phyloP scores from a whole-genome alignment of 2,797 vertebrate genomes.

The Todus mexicanus region DNA sequence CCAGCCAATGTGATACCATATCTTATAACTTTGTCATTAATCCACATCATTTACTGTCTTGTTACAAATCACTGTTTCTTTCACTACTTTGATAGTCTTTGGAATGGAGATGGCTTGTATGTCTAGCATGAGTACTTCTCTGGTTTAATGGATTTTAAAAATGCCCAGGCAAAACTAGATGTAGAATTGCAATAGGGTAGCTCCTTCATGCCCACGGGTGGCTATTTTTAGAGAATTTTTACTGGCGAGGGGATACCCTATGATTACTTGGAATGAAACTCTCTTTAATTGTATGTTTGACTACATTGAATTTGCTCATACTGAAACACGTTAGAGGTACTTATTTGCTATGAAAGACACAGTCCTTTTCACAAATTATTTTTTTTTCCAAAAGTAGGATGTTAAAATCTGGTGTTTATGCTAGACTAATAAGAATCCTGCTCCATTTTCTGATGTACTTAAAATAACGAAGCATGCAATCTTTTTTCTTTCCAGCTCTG shows the following conservation, averaged over 20 bases:
- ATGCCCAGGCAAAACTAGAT: background rate
- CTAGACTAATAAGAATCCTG: slow-evolving; percentile 80
- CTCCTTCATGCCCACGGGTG: slow-evolving; percentile 9
- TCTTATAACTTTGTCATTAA: slow-evolving; percentile 76
- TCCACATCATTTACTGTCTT: slow-evolving; percentile 72
- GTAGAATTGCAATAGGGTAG: background rate
- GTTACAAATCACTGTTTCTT: slow-evolving; percentile 67
- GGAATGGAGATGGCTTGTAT: slow-evolving; percentile 80
- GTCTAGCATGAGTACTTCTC: slow-evolving; percentile 74
- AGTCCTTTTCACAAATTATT: slow-evolving; percentile 4
- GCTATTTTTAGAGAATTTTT: slow-evolving; percentile 2
- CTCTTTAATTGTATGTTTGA: slow-evolving; percentile 15
- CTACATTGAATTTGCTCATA: background rate
- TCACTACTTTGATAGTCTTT: slow-evolving; percentile 66
- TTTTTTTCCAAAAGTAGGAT: slow-evolving; percentile 16
- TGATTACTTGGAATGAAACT: slow-evolving; percentile 21
- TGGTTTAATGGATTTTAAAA: slow-evolving; percentile 35
- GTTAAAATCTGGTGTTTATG: slow-evolving; percentile 62
- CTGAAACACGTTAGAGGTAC: background rate
- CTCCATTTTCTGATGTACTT: slow-evolving; percentile 77
- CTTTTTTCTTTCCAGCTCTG: slow-evolving; percentile 75
- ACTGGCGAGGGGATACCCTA: slow-evolving; percentile 11
- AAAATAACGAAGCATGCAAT: slow-evolving; percentile 79
- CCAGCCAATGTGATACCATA: slow-evolving; percentile 68
- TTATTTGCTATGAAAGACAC: slow-evolving; percentile 2